Base-by-base conservation (phyloP, 2,797 vertebrate genomes). In the Gouania willdenowi region DNA sequence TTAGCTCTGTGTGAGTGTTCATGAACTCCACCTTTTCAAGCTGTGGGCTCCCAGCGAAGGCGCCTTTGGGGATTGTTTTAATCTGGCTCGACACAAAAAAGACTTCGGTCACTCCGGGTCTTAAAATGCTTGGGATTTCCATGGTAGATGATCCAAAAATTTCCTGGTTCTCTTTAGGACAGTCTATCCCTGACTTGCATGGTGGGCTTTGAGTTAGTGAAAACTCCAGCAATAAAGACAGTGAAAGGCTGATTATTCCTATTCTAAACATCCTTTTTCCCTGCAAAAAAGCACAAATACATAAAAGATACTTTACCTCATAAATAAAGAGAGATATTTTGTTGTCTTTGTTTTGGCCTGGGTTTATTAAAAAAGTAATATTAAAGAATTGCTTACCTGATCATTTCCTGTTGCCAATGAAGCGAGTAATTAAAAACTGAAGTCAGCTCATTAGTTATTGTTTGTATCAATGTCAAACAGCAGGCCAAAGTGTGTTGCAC, bases 21-120 rank as follows among this genome's bases (percentile, higher is more conserved):
- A 87, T 19, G 47, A 92, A 91, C 3, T 84, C 78, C 36, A 93
- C 54, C 15, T 71, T 87, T 26, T 53, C 36, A 24, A 93, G 63
- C 3, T 75, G 66, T 9, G 79, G 54, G 66, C 74, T 89, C 55
- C 73, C 56, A 15, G 34, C 36, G 61, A 93, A 90, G 11, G 85
- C 87, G 44, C 56, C 79, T 60, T 56, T 72, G 2, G 69, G 83
- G 39, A 93, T 74, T 16, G 56, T 56, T 17, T 26, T 30, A 43
- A 93, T 77, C 5, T 35, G 20, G 29, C 90, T 89, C 0, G 41
- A 3, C 17, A 90, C 5, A 48, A 93, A 91, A 21, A 71, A 83
- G 16, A 92, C 66, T 18, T 90, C 78, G 3, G 59, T 85, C 25
- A 78, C 49, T 10, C 33, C 74, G 30, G 67, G 4, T 23, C 27